Base-by-base conservation (phyloP, 2,797 vertebrate genomes). In the Karalla daura region DNA sequence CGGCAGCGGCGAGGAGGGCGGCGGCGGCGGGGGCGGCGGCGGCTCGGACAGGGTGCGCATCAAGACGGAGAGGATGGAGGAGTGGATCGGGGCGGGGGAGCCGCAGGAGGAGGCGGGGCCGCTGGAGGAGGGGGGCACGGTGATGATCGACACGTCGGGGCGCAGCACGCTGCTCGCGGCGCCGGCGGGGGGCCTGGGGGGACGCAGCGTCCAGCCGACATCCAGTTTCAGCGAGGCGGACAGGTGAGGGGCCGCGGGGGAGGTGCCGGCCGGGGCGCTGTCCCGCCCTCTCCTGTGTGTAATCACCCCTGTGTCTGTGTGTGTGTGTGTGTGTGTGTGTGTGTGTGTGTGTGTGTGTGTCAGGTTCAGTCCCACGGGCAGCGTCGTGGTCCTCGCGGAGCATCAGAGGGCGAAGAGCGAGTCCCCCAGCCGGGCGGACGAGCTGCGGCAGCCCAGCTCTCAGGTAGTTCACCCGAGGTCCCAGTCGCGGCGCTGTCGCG, bases 291-390 rank as follows among this genome's bases (percentile, higher is more conserved):
- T 2, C 8, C 8, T 46, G 1, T 23, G 41, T 67, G 56, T 28
- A 5, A 59, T n/a, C n/a, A n/a, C n/a, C n/a, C n/a, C n/a, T n/a
- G n/a, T n/a, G n/a, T n/a, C n/a, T n/a, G n/a, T n/a, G n/a, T n/a
- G n/a, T n/a, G n/a, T n/a, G n/a, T n/a, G n/a, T n/a, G n/a, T n/a
- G 20, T 32, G 30, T 64, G 20, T 68, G 21, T 39, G 30, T 47
- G 5, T 28, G 4, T 33, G n/a, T 37, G 20, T 32, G 30, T 64
- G 20, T 68, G 21, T 39, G 30, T 47, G 5, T 28, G 4, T 33
- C 93, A 98, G 97, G 93, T 98, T 96, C 84, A 99, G 97, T 85
- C 97, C 97, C 61, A 96, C 96, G 17, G 97, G 96, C 85, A 98
- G 96, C 52, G 95, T 98, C 65, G 95, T 96, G 60, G 91, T 96